Evolutionary conservation across 2,888 invertebrate species (phyloP), one percentile per base, ranked within the genome.

Genomic region (Diaprepes abbreviatus): DNA sequence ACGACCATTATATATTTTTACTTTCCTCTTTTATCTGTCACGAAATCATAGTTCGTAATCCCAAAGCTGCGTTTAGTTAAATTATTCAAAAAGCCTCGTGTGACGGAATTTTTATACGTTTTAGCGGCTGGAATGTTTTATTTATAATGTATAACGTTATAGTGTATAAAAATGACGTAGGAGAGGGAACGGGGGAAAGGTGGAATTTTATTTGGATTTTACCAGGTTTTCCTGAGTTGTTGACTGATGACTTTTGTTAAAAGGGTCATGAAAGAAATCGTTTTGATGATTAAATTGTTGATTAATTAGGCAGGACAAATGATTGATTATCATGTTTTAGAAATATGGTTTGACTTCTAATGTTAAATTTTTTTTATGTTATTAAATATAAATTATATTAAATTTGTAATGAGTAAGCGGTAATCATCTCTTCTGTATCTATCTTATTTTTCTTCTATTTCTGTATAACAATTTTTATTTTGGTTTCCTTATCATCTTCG

Each of bases 21-120:
- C 36, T 55, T 55, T 36, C 55, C 36, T 33, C 36, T 55, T 38
- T 55, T 55, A 55, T 55, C 55, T 35, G 38, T 55, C 55, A 55
- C 55, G 55, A 55, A 35, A 55, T 55, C 55, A 9, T 9, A 9
- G 48, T 21, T 50, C 48, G 28, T 50, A 50, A 50, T 50, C 48
- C 28, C 48, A 50, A 28, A 28, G 48, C 48, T 50, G 48, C 28
- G 48, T 50, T 50, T 50, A 16, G 48, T 50, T 50, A 50, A 50
- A 50, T 50, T 50, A 50, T 50, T 50, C 48, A 50, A 50, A 50
- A 50, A 50, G 28, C 14, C 24, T 50, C 48, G 48, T 50, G 48
- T 50, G 48, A 28, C 28, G 48, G 48, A 50, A 50, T 50, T 28
- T 45, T 50, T 50, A 50, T 50, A 50, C 31, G 48, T 12, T 14